Percentiles rank a stretch among this genome's conserved stretches.
Conservation (phyloP, 1,140 invertebrate species). For the Penaeus vannamei region DNA sequence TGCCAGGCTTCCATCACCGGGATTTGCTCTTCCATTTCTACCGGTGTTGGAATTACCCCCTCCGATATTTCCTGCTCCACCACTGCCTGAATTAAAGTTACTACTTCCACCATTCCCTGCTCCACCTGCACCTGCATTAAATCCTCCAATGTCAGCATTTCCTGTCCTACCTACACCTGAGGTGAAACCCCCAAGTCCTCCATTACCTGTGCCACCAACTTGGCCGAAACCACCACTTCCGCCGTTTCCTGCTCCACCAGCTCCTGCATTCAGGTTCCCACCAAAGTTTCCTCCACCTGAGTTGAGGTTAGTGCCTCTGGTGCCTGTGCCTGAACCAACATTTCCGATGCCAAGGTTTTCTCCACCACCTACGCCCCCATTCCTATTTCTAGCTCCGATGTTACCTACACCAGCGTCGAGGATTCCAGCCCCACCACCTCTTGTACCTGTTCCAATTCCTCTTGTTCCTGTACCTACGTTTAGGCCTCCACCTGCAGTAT, state of each 20-base stretch:
- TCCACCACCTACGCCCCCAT: too few relatives aligned
- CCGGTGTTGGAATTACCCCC: neutral
- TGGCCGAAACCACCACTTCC: neutral
- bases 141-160: conserved; percentile 1
- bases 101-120: neutral
- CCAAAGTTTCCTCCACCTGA: neutral
- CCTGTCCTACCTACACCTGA: neutral
- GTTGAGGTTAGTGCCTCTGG: too few relatives aligned
- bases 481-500: too few relatives aligned
- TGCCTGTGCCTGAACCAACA: too few relatives aligned
- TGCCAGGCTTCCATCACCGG: neutral
- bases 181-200: neutral
- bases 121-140: neutral
- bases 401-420: neutral
- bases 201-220: neutral
- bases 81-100: neutral
- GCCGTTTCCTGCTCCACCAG: neutral
- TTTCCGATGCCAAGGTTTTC: too few relatives aligned
- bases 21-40: neutral
- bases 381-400: neutral
- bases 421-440: neutral
- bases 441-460: neutral
- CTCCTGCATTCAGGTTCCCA: conserved; percentile 14
- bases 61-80: neutral
- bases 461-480: neutral